Base-by-base conservation (phyloP, 2,113 vertebrate species). In the Ia io region DNA sequence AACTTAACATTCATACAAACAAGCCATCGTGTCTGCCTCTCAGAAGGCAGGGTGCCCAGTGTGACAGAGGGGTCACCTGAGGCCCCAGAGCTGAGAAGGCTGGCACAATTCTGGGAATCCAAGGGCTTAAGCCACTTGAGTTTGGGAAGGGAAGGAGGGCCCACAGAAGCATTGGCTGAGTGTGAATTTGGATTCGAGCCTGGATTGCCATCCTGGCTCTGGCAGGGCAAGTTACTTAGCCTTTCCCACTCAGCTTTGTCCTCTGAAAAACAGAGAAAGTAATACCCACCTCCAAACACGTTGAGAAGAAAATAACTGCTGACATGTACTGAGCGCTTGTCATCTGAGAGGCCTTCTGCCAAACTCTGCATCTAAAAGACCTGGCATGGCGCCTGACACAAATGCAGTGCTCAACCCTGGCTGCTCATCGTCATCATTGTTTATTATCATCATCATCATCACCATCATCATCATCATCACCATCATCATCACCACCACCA, bases 401-500 rank as follows among this genome's bases (percentile, higher is more conserved):
- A 42, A 88, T 4, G 10, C 37, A 56, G 23, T 5, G 40, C 4
- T 79, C 44, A 17, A 1, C 30, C 1, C 9, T 30, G 51, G 32
- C 23, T 22, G 11, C 16, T 80, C n/a, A 0, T 5, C 4, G 1
- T 20, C 9, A 40, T 37, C 65, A 8, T 10, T 32, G 11, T 67
- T 67, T 44, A 9, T 25, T 6, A 56, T 22, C 18, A 56, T 56
- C 53, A 56, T 80, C 28, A 0, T 5, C 5, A 4, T 18, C 11
- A 37, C 30, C 63, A 9, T 9, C 28, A 14, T 25, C 9, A n/a
- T n/a, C 65, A 16, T 5, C 51, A 44, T 47, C 53, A 56, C 76
- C 28, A 0, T 5, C 5, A 4, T 18, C 11, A 37, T n/a, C 63
- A 9, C n/a, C n/a, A n/a, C n/a, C n/a, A n/a, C n/a, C n/a, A n/a